phyloP scores from a whole-genome alignment of 2,113 vertebrate genomes.

The Percina caprodes region DNA sequence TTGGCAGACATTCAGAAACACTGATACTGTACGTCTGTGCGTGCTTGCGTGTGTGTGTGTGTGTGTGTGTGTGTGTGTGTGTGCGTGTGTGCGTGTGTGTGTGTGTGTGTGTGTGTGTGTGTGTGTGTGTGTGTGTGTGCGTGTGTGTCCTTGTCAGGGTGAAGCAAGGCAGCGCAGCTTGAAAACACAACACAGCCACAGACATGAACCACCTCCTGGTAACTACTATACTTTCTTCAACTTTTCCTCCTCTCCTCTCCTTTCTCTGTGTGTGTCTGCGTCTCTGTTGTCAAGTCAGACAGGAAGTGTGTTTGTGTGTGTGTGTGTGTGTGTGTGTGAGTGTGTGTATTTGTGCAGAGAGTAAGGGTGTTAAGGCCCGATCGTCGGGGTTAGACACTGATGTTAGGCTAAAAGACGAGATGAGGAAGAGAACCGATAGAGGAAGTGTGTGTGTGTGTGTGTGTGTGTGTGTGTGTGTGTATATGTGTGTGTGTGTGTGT shows the following conservation, averaged over 20 bases:
- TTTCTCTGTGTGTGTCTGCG: not conserved
- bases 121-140: conserved; percentile 1
- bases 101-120: too few relatives aligned
- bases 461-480: too few relatives aligned
- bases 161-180: conserved; percentile 39
- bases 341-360: too few relatives aligned
- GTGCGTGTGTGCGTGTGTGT: not conserved
- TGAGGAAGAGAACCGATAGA: not conserved
- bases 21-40: conserved; percentile 10
- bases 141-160: conserved; percentile 65
- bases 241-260: not conserved
- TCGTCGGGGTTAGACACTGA: too few relatives aligned
- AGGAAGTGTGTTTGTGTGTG: too few relatives aligned
- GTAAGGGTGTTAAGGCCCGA: too few relatives aligned
- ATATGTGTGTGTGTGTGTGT: too few relatives aligned
- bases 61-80: conserved; percentile 3
- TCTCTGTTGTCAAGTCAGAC: too few relatives aligned
- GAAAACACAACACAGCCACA: conserved; percentile 10
- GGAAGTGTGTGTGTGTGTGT: too few relatives aligned
- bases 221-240: conserved; percentile 29
- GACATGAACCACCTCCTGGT: conserved; percentile 81
- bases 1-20: conserved; percentile 73
- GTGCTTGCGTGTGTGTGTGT: conserved; percentile 11
- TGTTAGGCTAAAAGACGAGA: rapidly evolving
- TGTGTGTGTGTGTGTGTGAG: too few relatives aligned